Percentiles rank a stretch among this genome's conserved stretches.
These are phyloP conservation scores for Oreochromis grahami DNA, from an alignment of 2,797 vertebrate genomes.

Conservation along the genomic window DNA sequence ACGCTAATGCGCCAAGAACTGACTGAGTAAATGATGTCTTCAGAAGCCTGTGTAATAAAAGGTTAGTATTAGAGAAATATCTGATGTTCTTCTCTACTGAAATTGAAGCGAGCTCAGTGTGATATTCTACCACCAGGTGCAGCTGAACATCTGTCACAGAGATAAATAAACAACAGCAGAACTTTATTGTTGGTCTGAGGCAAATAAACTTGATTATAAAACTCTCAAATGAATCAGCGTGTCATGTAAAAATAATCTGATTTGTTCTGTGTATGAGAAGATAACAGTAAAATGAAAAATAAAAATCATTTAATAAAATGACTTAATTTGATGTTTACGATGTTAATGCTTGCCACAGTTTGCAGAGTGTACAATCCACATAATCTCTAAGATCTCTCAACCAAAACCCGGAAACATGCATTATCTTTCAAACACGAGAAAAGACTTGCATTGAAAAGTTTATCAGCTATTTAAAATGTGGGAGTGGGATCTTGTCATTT, in stretches of 20 bases:
- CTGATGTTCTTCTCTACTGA: background rate
- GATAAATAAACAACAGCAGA: conserved; percentile 15
- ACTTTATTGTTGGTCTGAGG: conserved; percentile 48
- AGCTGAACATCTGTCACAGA: conserved; percentile 40
- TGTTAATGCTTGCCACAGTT: background rate
- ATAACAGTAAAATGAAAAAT: background rate
- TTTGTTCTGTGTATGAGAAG: background rate
- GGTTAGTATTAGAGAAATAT: conserved; percentile 4
- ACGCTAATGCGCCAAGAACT: background rate
- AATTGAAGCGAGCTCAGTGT: background rate
- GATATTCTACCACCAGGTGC: conserved; percentile 6
- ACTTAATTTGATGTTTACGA: background rate
- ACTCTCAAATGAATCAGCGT: background rate
- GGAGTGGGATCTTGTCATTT: background rate
- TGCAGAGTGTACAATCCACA: background rate
- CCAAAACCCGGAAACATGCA: background rate
- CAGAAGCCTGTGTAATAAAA: background rate
- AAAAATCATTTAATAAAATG: background rate
- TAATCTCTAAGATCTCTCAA: background rate
- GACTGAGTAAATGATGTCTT: background rate
- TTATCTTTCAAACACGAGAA: conserved; percentile 4
- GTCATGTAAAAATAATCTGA: background rate
- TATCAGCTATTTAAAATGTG: background rate
- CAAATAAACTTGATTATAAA: conserved; percentile 43
- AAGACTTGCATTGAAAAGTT: background rate